Evolutionary conservation across 2,888 invertebrate genomes (phyloP).

Genomic region (Protonemura montana): DNA sequence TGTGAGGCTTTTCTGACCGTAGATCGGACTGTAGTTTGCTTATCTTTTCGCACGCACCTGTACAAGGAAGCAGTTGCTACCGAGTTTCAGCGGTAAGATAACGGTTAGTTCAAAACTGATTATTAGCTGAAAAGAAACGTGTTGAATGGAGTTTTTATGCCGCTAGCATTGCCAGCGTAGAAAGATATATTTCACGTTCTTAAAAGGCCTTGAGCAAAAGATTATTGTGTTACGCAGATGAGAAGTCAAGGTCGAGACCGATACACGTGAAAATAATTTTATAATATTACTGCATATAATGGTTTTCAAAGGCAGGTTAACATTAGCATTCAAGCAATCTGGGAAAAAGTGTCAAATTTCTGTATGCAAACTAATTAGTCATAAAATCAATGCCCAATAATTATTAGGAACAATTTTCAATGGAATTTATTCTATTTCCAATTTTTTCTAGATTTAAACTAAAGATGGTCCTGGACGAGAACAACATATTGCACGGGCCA

Average conservation of each 20-base stretch:
- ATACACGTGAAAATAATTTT: too few relatives aligned
- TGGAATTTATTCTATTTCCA: too few relatives aligned
- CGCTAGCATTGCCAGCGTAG: not conserved
- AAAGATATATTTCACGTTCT: not conserved
- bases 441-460: not conserved
- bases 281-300: too few relatives aligned
- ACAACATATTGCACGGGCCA: conserved; percentile 40
- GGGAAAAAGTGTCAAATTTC: too few relatives aligned
- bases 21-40: too few relatives aligned
- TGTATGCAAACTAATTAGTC: too few relatives aligned
- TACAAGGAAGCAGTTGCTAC: not conserved
- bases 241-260: not conserved
- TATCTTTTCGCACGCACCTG: not conserved
- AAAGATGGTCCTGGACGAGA: not conserved
- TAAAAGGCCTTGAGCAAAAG: not conserved
- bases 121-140: too few relatives aligned
- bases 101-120: not conserved
- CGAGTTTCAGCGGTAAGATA: not conserved
- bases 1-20: too few relatives aligned
- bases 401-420: not conserved
- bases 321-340: too few relatives aligned
- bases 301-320: too few relatives aligned
- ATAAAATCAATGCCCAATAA: too few relatives aligned
- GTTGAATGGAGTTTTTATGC: not conserved
- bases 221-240: not conserved